Percentiles rank a stretch among this genome's conserved stretches.
Evolutionary conservation across 2,113 vertebrate genomes (phyloP).

Genomic region (Seriola aureovittata): DNA sequence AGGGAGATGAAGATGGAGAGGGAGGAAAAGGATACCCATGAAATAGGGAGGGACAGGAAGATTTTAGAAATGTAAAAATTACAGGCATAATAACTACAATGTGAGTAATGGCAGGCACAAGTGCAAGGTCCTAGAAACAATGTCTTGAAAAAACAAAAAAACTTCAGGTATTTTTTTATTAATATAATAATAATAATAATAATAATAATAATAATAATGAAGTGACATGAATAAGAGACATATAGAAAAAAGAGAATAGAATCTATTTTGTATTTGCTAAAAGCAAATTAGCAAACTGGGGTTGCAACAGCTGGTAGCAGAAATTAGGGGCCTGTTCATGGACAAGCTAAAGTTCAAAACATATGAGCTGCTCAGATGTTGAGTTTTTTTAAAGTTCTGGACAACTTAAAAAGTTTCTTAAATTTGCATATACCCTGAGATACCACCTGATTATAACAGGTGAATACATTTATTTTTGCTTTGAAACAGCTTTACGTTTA

Average conservation of each 20-base stretch:
- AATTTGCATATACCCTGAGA: constrained; percentile 16
- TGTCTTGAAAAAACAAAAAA: not conserved
- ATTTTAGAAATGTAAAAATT: not conserved
- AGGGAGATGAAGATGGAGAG: constrained; percentile 5
- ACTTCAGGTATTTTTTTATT: not conserved
- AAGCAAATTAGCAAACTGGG: not conserved
- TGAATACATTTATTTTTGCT: not conserved
- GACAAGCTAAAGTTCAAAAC: constrained; percentile 18
- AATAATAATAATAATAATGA: constrained; percentile 1
- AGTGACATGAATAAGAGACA: not conserved
- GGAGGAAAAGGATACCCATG: not conserved
- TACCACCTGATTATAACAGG: not conserved
- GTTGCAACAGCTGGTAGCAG: constrained; percentile 26
- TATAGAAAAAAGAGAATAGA: not conserved
- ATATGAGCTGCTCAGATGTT: not conserved
- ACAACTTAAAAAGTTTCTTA: not conserved
- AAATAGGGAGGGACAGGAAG: not conserved
- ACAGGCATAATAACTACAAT: not conserved
- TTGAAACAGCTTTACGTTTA: no score
- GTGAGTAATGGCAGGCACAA: not conserved
- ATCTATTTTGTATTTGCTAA: not conserved
- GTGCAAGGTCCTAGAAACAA: not conserved
- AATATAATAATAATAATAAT: not conserved
- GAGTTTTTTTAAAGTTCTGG: constrained; percentile 8
- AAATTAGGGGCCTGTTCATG: constrained; percentile 18